Evolutionary conservation across 1,140 invertebrate genomes (phyloP), one percentile per base, ranked within the genome.

Genomic region (Caerostris extrusa): DNA sequence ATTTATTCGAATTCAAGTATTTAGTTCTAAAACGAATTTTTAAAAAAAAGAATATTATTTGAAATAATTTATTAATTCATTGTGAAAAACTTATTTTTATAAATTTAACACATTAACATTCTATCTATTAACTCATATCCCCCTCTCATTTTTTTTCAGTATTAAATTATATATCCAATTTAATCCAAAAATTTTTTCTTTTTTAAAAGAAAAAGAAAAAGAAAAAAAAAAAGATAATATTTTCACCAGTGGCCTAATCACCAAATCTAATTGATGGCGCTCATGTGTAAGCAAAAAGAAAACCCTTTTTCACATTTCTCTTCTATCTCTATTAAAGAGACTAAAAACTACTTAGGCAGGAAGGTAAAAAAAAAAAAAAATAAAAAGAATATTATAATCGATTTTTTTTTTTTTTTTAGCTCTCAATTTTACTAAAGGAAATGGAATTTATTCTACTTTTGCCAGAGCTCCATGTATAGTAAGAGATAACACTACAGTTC

Each of bases 391-490:
- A 19, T 67, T 34, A n/a, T 56, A 8, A 19, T n/a, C 7, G n/a
- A 85, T 60, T 58, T 34, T 60, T 58, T 5, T 56, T 60, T 58
- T 34, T 60, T 58, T 5, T 56, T 34, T 17, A 19, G 17, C 14
- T 60, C 83, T 17, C 50, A 57, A 34, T 60, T 60, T 34, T 17
- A n/a, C 55, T 57, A 57, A n/a, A 64, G 57, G 55, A 85, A 61
- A 58, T 55, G 19, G 55, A 92, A 92, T 58, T 67, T 82, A 58
- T 61, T 90, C 61, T 77, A 71, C 14, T 53, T 77, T n/a, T 90
- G 90, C 67, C 90, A 92, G 90, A 81, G 81, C 90, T 83, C 90
- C 90, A 92, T 81, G 90, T 92, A 55, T 14, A 34, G 90, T n/a
- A 53, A 69, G 90, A 56, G 85, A 60, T 90, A 90, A 90, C 58